phyloP scores from a whole-genome alignment of 2,888 invertebrate genomes.

The Agelastica alni region DNA sequence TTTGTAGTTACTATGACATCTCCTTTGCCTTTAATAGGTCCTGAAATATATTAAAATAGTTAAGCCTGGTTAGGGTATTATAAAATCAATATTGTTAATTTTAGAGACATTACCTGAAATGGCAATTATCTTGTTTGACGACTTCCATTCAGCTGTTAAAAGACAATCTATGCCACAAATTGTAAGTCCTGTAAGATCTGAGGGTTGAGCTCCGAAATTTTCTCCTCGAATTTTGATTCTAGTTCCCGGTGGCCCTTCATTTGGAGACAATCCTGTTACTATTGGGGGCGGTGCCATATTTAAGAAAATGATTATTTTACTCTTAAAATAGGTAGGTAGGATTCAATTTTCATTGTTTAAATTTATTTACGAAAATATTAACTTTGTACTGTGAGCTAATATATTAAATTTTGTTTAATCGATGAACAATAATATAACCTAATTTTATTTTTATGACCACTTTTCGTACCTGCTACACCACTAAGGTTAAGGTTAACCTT shows the following conservation, averaged over 20 bases:
- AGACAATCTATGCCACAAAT: constrained; percentile 97
- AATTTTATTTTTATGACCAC: no score
- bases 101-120: constrained; percentile 81
- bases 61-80: no score
- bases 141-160: constrained; percentile 97
- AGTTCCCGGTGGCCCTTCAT: constrained; percentile 97
- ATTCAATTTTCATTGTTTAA: no score
- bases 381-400: no score
- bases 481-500: no score
- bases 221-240: constrained; percentile 94
- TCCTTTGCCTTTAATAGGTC: constrained; percentile 87
- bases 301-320: background rate
- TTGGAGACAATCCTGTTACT: constrained; percentile 96
- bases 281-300: constrained; percentile 78
- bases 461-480: no score
- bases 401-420: no score
- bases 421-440: no score
- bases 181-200: constrained; percentile 86
- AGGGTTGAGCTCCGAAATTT: constrained; percentile 83
- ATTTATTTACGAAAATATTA: no score
- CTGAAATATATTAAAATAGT: constrained; percentile 49
- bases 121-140: constrained; percentile 94
- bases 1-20: constrained; percentile 89
- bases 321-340: background rate
- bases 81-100: background rate